Evolutionary conservation across 2,888 invertebrate genomes (phyloP), one percentile per base, ranked within the genome.

Genomic region (Drosophila prolongata): DNA sequence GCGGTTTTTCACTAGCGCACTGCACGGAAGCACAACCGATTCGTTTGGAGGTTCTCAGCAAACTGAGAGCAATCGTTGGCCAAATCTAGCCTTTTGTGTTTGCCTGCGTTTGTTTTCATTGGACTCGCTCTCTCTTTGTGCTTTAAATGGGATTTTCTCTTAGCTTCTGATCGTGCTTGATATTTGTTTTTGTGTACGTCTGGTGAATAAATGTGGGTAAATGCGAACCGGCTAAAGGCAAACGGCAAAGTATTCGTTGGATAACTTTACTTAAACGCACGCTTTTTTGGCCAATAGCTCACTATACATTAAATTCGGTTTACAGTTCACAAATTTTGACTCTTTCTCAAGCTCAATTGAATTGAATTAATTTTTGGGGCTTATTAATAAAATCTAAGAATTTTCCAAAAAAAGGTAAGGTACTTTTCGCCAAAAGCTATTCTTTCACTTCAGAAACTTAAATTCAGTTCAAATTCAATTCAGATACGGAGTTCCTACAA

Each of bases 141-240:
- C 14, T 9, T 9, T 8, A 19, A 44, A 30, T 6, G 5, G 1
- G 27, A 6, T 19, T 16, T 27, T 49, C 53, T 65, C 43, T 60
- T n/a, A 27, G 0, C 34, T 38, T 50, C 6, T 14, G 67, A 56
- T 67, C 55, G 40, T 43, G 35, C 27, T 27, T 14, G 16, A 1
- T 11, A 24, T 62, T 49, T 19, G 11, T 24, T 35, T 27, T 59
- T 19, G 14, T 49, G 14, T 35, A 27, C 61, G 43, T 9, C 50
- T 44, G 61, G 62, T 37, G 37, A 65, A 62, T 38, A 62, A 65
- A 52, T 62, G 19, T 38, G 49, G 37, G 37, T 50, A 52, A 52
- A 50, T 65, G 64, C 62, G 64, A 52, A 65, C 44, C 62, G 62
- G 37, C 44, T 57, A 58, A 58, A 38, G 19, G 42, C 42, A 55